Evolutionary conservation across 2,797 vertebrate genomes (phyloP), one percentile per base, ranked within the genome.

Genomic region (Gallinago solitaria): DNA sequence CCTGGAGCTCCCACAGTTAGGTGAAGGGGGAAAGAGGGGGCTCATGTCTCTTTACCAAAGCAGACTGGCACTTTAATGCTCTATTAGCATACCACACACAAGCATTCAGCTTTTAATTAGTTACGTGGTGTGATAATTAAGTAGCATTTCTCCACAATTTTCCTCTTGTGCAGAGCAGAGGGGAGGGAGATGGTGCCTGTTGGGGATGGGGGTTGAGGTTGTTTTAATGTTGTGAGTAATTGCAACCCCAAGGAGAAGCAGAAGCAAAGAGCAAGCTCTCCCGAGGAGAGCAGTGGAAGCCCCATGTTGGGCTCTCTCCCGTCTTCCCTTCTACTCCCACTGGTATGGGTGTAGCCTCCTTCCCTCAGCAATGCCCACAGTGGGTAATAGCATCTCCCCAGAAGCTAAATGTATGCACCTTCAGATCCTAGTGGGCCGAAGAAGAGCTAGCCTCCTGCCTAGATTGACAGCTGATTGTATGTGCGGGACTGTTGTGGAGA

Each of bases 101-200:
- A 97, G 96, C 95, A 74, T 97, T 95, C 89, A 95, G 96, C 91
- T 97, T 97, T 98, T 98, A 98, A 98, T 98, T 98, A 98, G 97
- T 97, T 98, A 98, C 91, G 96, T 98, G 98, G 96, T 97, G 70
- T 98, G 97, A 97, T 98, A 98, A 98, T 98, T 98, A 98, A 98
- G 87, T 94, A 97, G 96, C 77, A 35, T 97, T 98, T 98, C 94
- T 97, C 93, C 92, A 94, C 92, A 95, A 90, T 97, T 98, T 97
- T 91, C 88, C 91, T 97, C 95, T 82, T 83, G 94, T 97, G 92
- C 87, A 60, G 86, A 91, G 86, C 51, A 7, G 74, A 75, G 76
- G 57, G 93, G 84, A 84, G 80, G 96, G 68, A 78, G 68, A 83
- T 43, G 27, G 85, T 50, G 92, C 96, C 97, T 94, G 65, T 77